phyloP scores from a whole-genome alignment of 2,888 invertebrate genomes.

The Sminthurides aquaticus region DNA sequence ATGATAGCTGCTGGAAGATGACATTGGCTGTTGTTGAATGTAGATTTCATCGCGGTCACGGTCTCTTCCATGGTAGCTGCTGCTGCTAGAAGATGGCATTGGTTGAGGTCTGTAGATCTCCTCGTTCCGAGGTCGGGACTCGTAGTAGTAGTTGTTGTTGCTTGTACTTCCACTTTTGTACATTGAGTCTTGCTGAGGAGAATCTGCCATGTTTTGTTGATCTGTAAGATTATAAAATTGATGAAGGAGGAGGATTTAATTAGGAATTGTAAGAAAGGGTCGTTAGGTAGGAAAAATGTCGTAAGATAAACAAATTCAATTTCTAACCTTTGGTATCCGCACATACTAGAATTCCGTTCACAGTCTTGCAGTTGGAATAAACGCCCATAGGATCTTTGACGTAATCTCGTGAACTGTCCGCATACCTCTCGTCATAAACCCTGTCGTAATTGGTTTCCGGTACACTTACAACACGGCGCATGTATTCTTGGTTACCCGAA shows the following conservation, averaged over 20 bases:
- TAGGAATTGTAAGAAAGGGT: too few species aligned
- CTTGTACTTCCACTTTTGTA: not conserved
- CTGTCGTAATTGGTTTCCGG: not conserved
- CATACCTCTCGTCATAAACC: not conserved
- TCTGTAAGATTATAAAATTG: too few species aligned
- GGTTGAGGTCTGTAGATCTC: not conserved
- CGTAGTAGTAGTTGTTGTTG: not conserved
- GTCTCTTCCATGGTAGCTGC: constrained; percentile 4
- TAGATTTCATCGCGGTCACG: not conserved
- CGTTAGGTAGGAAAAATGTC: too few species aligned
- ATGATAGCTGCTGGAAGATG: not conserved
- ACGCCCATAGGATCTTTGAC: constrained; percentile 35
- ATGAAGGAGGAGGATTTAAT: too few species aligned
- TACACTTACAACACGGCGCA: not conserved
- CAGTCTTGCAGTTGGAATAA: constrained; percentile 32
- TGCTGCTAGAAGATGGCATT: not conserved
- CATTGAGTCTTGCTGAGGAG: not conserved
- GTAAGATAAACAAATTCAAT: too few species aligned
- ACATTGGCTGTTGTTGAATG: not conserved
- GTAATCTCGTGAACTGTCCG: not conserved
- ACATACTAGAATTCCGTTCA: constrained; percentile 37
- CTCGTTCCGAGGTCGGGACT: not conserved
- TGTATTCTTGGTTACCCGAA: not conserved
- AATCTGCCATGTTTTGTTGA: too few species aligned
- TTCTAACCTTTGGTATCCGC: constrained; percentile 34